phyloP scores from a whole-genome alignment of 2,113 vertebrate species.

The Dryoscopus gambensis region DNA sequence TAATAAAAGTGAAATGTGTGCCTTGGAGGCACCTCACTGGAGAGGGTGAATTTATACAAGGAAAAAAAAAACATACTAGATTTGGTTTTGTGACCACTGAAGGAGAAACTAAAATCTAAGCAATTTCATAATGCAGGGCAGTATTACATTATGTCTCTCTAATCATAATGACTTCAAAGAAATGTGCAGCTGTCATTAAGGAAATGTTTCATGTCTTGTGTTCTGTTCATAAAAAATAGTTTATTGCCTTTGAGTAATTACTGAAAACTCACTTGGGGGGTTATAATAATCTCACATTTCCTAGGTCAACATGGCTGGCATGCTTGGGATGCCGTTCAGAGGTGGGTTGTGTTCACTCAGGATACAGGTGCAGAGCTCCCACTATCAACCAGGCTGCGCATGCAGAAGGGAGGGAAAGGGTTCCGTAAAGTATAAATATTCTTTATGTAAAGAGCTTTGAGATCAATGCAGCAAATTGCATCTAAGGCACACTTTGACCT shows the following conservation, averaged over 20 bases:
- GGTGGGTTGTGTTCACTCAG: background rate
- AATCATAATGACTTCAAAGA: slow-evolving; percentile 28
- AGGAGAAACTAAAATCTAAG: slow-evolving; percentile 40
- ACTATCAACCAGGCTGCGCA: rapidly evolving
- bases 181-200: background rate
- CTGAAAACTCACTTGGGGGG: background rate
- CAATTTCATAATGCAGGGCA: slow-evolving; percentile 12
- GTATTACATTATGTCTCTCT: slow-evolving; percentile 3
- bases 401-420: background rate
- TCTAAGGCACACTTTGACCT: background rate
- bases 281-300: background rate
- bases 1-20: slow-evolving; percentile 70
- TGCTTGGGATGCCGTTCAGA: background rate
- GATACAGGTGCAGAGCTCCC: background rate
- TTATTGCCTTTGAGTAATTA: background rate
- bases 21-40: slow-evolving; percentile 26
- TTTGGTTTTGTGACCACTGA: background rate
- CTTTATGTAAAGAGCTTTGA: background rate
- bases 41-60: slow-evolving; percentile 13
- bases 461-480: background rate
- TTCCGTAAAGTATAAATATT: background rate
- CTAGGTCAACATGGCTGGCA: background rate
- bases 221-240: background rate
- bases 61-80: background rate
- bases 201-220: background rate